Base-by-base conservation (phyloP, 2,888 invertebrate species). In the Himalopsyche tibetana region DNA sequence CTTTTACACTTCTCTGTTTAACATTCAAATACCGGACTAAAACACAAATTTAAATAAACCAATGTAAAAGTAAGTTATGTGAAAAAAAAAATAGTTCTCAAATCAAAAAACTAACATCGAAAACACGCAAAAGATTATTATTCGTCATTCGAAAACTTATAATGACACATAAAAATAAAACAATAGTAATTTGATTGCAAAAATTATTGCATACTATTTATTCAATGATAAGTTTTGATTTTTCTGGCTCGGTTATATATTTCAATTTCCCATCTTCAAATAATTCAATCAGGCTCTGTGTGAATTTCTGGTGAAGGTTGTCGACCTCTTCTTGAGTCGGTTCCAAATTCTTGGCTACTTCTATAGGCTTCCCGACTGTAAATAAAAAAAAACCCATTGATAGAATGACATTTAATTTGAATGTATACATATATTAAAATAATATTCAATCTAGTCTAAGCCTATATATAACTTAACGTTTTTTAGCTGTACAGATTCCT, bases 281-380 rank as follows among this genome's bases (percentile, higher is more conserved):
- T 38, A 99, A 92, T 11, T 95, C 92, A 3, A 93, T 91, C 42
- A 99, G 92, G 9, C 94, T 94, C 11, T 94, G 91, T 2, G 95
- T 94, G 91, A 99, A 99, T 89, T 94, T 93, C 4, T 92, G 91
- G 90, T 99, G 99, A 4, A 97, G 93, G 28, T 94, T 93, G 84
- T 97, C 94, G 40, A 99, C 94, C 90, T 97, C 94, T 88, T 96
- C 96, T 5, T 92, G 90, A 0, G 95, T 95, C 0, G 99, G 98
- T 55, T 96, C 94, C 17, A 93, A 91, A 89, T 95, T 95, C 91
- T 94, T 95, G 82, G 94, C 93, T 0, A 99, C 94, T 84, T 96
- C 95, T 90, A 99, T 95, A 5, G 99, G 98, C 36, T 94, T 93
- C 4, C 99, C 99, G 90, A 99, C 98, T 98, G 92, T 85, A 95